Base-by-base conservation (phyloP, 1,140 invertebrate species). In the Oncopodura yosiiana region DNA sequence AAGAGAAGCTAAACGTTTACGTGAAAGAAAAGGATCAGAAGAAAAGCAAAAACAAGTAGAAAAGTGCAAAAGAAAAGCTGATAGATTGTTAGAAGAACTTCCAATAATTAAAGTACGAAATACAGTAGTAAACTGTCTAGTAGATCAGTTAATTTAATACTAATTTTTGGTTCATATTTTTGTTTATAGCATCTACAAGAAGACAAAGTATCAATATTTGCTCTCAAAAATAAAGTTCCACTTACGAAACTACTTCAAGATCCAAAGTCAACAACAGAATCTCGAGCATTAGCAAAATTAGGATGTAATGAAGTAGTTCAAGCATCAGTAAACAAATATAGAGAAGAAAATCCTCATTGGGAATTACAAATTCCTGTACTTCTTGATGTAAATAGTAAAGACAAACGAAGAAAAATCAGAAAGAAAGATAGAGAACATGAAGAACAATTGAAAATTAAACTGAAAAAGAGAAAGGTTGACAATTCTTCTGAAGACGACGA, bases 291-390 rank as follows among this genome's bases (percentile, higher is more conserved):
- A 3, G 54, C 58, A 11, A 29, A 58, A 26, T 41, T 64, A 24
- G 19, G 19, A 21, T 53, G 58, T 37, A 49, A 56, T 26, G 23
- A 34, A 5, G 21, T 38, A 0, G 39, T 64, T 2, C 51, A 60
- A 27, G 14, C 18, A 3, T 16, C 48, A 48, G 62, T 64, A 12
- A 36, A 46, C 9, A 30, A 51, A 18, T 64, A 64, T 30, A 26
- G 58, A n/a, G 49, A 55, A 24, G 14, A 16, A 4, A 64, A 64
- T 61, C 58, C 58, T 1, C 45, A 60, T 32, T 64, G 62, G 62
- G 51, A 56, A 23, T 36, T 58, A 4, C 62, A 64, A 27, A 64
- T 64, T 54, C 55, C 58, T 18, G 55, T 64, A 21, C 32, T 64
- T n/a, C 27, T 64, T 16, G 55, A 58, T 48, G 5, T 14, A 21